Base-by-base conservation (phyloP, 64 coral and sea anemone species). In the Anthopleura sola region DNA sequence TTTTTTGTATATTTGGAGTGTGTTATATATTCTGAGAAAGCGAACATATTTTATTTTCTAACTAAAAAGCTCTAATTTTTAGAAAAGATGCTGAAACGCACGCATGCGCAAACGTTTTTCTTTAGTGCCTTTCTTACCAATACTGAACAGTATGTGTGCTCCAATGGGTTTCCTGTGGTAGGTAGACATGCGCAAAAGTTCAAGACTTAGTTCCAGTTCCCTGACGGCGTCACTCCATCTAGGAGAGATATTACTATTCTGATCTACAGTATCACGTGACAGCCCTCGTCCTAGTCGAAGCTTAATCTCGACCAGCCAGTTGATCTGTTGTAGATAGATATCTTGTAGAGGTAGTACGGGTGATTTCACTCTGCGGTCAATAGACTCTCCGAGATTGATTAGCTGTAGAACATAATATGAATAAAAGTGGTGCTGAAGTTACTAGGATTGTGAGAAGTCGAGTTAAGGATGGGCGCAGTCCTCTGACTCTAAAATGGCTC, bases 111-210 rank as follows among this genome's bases (percentile, higher is more conserved):
- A 10, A 6, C 1, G 49, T 51, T 51, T 51, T n/a, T n/a, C n/a
- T n/a, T n/a, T n/a, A n/a, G n/a, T n/a, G n/a, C n/a, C n/a, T n/a
- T n/a, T 18, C 88, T 33, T 94, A 94, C 97, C 93, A 75, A 94
- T 86, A 75, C 88, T 91, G 68, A 94, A 88, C 85, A 99, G 39
- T 57, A 99, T 53, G 58, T 92, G 92, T n/a, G 90, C 90, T 88
- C 89, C 93, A 49, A 99, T 23, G 77, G 90, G 62, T 58, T 90
- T 89, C 62, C 83, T 80, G 48, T 88, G 68, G 62, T 78, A 90
- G 60, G 90, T 79, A 75, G 84, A 68, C 4, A 54, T 44, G 34
- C 90, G 84, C 37, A 86, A 48, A 32, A 95, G 76, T 49, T 92
- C 82, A 51, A 95, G 90, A 1, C 90, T 90, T n/a, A 86, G 83